A percentile compares a stretch with the other conserved stretches of the same genome.
These are phyloP conservation scores for Lethenteron camtschaticum DNA, from an alignment of 2,113 vertebrate genomes.

Conservation along the genomic window DNA sequence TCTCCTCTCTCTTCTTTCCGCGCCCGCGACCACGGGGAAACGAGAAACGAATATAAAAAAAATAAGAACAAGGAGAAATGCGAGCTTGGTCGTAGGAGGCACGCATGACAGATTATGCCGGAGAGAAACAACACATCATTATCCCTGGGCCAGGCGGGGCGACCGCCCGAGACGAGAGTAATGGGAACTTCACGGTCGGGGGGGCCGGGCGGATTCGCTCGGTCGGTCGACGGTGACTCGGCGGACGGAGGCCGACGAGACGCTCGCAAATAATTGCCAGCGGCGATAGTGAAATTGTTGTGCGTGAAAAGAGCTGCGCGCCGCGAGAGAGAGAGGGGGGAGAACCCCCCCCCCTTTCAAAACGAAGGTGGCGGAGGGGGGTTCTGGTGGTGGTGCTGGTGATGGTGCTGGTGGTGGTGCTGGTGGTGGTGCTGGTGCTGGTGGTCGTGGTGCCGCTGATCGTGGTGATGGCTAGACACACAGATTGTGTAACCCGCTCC, in stretches of 20 bases:
- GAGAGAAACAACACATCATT: slow-evolving; percentile 99
- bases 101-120: slow-evolving; percentile 99
- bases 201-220: slow-evolving; percentile 99
- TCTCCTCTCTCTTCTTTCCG: too few species aligned
- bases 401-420: too few species aligned
- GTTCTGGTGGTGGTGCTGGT: too few species aligned
- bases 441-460: too few species aligned
- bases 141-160: slow-evolving; percentile 99
- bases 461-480: too few species aligned
- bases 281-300: slow-evolving; percentile 99
- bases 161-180: slow-evolving; percentile 99
- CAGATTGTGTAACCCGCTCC: too few species aligned
- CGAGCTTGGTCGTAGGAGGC: slow-evolving; percentile 18
- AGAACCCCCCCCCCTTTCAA: too few species aligned
- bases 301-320: slow-evolving; percentile 50
- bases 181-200: slow-evolving; percentile 99
- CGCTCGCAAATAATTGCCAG: slow-evolving; percentile 99
- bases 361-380: too few species aligned
- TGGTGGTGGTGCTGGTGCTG: too few species aligned
- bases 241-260: slow-evolving; percentile 99
- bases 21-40: too few species aligned
- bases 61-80: background rate
- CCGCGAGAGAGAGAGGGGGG: too few species aligned
- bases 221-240: slow-evolving; percentile 99
- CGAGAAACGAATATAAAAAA: too few species aligned